phyloP scores from a whole-genome alignment of 2,113 vertebrate species.

The Setophaga coronata region DNA sequence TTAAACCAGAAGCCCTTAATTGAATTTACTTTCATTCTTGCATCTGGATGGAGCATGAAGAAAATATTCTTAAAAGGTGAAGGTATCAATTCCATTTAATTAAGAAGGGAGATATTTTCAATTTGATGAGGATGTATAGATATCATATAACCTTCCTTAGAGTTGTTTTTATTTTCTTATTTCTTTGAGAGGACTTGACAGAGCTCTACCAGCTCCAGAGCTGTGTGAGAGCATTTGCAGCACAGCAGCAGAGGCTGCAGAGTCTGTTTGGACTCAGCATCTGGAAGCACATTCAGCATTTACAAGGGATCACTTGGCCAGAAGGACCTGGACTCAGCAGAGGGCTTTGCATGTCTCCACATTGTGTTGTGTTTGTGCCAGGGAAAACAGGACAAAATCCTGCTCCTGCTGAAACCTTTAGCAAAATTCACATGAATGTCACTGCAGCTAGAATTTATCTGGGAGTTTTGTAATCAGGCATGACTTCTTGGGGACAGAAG shows the following conservation, averaged over 20 bases:
- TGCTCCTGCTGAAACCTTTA: background rate
- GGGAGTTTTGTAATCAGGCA: background rate
- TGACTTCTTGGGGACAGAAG: background rate
- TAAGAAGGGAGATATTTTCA: background rate
- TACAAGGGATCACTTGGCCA: background rate
- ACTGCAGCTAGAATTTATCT: background rate
- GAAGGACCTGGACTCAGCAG: background rate
- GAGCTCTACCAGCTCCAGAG: background rate
- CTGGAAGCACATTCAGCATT: background rate
- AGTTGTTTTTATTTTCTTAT: background rate
- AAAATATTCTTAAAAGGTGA: background rate
- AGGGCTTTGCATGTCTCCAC: background rate
- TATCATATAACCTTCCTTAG: background rate
- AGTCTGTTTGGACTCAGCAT: background rate
- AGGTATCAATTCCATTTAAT: background rate
- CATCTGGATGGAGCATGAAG: background rate
- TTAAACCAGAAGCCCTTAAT: background rate
- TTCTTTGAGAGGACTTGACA: background rate
- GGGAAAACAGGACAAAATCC: background rate
- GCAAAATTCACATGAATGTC: background rate
- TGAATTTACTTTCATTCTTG: background rate
- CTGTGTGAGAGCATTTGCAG: background rate
- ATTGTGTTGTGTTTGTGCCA: background rate
- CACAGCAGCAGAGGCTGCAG: accelerated
- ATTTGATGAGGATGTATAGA: background rate